Base-by-base conservation (phyloP, 2,797 vertebrate species). In the Amazona ochrocephala region DNA sequence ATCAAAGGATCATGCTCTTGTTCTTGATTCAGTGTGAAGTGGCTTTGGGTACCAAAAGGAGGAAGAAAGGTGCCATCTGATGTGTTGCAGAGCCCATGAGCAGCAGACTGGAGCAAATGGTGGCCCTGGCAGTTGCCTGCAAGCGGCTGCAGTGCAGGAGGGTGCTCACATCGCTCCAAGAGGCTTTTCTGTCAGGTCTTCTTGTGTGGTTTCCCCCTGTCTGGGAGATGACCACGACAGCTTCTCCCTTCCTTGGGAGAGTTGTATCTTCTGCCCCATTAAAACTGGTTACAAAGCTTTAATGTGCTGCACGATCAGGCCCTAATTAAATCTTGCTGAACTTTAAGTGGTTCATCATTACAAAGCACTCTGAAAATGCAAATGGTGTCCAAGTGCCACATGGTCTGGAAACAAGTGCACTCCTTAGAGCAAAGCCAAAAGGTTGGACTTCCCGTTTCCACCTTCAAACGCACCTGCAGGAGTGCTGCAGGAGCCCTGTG, bases 301-400 rank as follows among this genome's bases (percentile, higher is more conserved):
- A 15, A 39, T 4, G 27, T 13, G 14, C 60, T 56, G 45, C 45
- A 34, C 45, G 62, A 78, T 85, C 53, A 9, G 56, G 32, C 45
- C 42, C 79, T 65, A 54, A 95, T 94, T 74, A 80, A 74, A 45
- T 60, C 11, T 67, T 58, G 70, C 34, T 61, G 76, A 87, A 53
- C 23, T 81, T 85, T 48, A 84, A 84, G 83, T 77, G 73, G 53
- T 65, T 75, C 85, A 90, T 94, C 42, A 23, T 93, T 84, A 89
- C 48, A 71, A 90, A 90, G 75, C 34, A 32, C 91, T 91, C 73
- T 48, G 47, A 79, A 88, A 91, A 77, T 21, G 91, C 7, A 26
- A 32, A 75, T 48, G 65, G 34, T 87, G 89, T 84, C 72, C 17
- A 5, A 29, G 51, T 85, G 81, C 81, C 91, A 83, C 81, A 5